These are phyloP conservation scores for Ciconia boyciana DNA, from an alignment of 2,113 vertebrate genomes.

Conservation along the genomic window DNA sequence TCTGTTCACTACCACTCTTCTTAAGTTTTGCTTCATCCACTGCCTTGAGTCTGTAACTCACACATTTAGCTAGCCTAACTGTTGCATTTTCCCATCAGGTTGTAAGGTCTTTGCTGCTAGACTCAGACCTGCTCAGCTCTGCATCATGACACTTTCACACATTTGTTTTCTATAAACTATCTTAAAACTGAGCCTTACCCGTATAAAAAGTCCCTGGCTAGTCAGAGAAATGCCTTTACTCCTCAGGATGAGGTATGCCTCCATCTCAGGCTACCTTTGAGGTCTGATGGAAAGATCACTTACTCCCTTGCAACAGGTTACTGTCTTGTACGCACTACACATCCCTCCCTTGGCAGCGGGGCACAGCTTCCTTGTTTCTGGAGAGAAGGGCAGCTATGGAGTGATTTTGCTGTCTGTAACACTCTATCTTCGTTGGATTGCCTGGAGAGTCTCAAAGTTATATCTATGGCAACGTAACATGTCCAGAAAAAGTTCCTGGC, in stretches of 20 bases:
- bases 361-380: neutral
- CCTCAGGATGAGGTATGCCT: neutral
- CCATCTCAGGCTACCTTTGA: neutral
- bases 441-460: neutral
- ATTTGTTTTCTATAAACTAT: neutral
- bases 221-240: neutral
- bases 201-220: neutral
- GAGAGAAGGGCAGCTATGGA: neutral
- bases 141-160: neutral
- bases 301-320: neutral
- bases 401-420: neutral
- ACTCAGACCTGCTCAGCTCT: neutral
- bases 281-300: neutral
- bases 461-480: neutral
- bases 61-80: neutral
- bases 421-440: neutral
- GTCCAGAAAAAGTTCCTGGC: neutral
- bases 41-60: neutral
- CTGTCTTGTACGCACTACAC: accelerated
- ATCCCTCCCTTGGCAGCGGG: neutral
- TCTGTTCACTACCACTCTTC: neutral
- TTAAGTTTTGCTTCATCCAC: neutral
- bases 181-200: neutral
- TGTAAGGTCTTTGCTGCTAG: neutral
- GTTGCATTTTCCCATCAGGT: neutral